Base-by-base conservation (phyloP, 53 echinoderm and acorn worm genomes). In the Paracentrotus lividus region DNA sequence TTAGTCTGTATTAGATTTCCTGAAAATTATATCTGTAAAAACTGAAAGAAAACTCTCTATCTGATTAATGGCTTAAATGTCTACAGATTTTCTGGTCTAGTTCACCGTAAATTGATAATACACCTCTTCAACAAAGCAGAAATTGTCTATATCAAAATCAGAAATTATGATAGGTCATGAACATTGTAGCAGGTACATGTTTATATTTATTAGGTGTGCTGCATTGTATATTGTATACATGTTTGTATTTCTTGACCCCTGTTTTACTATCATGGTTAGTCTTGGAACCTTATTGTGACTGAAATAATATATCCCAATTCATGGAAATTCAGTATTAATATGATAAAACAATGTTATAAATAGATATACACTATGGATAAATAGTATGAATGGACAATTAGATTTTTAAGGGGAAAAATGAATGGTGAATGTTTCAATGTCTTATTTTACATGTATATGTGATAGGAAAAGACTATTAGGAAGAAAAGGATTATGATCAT, bases 361-460 rank as follows among this genome's bases (percentile, higher is more conserved):
- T n/a, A n/a, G n/a, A n/a, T n/a, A n/a, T n/a, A n/a, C n/a, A n/a
- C n/a, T n/a, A 2, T 29, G 31, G 15, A 38, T 36, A 40, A 16
- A 40, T 36, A 40, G 18, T 72, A 36, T 14, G 15, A 67, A 33
- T 15, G 36, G 18, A 36, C 36, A 72, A 20, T 14, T 40, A 38
- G 40, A 40, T 72, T 72, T 18, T 72, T 38, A 72, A n/a, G n/a
- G n/a, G n/a, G n/a, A n/a, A n/a, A n/a, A n/a, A n/a, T 72, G 40
- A 16, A 38, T 14, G 4, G 18, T 40, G 20, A 27, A 81, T 81
- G 20, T 13, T 45, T n/a, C n/a, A 47, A 81, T 26, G 47, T 20
- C 81, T 45, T 47, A 47, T 81, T 43, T 81, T 81, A n/a, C n/a
- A n/a, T n/a, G n/a, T n/a, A n/a, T n/a, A 26, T 47, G 81, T 47